phyloP scores from a whole-genome alignment of 2,113 vertebrate species.

The Motacilla tschutschensis region DNA sequence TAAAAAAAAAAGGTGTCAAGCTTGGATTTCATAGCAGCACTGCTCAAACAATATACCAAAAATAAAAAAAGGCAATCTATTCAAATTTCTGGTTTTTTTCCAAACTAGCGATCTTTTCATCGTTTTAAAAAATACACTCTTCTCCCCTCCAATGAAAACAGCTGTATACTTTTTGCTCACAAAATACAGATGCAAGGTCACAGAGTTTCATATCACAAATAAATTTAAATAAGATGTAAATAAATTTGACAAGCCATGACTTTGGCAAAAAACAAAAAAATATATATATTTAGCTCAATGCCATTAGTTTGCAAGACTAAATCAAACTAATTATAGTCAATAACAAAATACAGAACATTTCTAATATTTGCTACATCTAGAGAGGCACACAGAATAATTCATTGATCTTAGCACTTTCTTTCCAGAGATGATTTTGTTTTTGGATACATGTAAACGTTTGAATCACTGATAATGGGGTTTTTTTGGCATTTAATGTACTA shows the following conservation, averaged over 20 bases:
- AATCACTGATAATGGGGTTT: slow-evolving; percentile 75
- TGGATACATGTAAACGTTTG: slow-evolving; percentile 90
- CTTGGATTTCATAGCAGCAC: slow-evolving; percentile 69
- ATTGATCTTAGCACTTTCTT: slow-evolving; percentile 79
- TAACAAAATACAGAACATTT: slow-evolving; percentile 83
- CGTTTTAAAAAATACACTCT: slow-evolving; percentile 50
- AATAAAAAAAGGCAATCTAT: slow-evolving; percentile 31
- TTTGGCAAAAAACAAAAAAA: slow-evolving; percentile 80
- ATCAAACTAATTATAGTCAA: slow-evolving; percentile 82
- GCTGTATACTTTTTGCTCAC: slow-evolving; percentile 36
- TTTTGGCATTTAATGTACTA: slow-evolving; percentile 83
- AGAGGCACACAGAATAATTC: slow-evolving; percentile 85
- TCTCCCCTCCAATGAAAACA: slow-evolving; percentile 36
- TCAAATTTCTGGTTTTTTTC: slow-evolving; percentile 42
- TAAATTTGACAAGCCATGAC: slow-evolving; percentile 80
- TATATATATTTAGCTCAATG: slow-evolving; percentile 83
- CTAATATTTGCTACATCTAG: slow-evolving; percentile 87
- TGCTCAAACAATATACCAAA: slow-evolving; percentile 59
- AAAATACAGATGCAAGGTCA: slow-evolving; percentile 74
- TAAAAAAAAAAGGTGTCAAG: slow-evolving; percentile 12
- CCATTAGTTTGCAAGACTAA: slow-evolving; percentile 84
- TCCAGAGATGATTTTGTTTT: slow-evolving; percentile 88
- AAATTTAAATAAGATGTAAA: slow-evolving; percentile 77
- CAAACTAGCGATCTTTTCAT: slow-evolving; percentile 25
- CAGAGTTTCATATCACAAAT: slow-evolving; percentile 73